Conservation (phyloP, 2,888 invertebrate genomes). For the Melangyna quadrimaculata region DNA sequence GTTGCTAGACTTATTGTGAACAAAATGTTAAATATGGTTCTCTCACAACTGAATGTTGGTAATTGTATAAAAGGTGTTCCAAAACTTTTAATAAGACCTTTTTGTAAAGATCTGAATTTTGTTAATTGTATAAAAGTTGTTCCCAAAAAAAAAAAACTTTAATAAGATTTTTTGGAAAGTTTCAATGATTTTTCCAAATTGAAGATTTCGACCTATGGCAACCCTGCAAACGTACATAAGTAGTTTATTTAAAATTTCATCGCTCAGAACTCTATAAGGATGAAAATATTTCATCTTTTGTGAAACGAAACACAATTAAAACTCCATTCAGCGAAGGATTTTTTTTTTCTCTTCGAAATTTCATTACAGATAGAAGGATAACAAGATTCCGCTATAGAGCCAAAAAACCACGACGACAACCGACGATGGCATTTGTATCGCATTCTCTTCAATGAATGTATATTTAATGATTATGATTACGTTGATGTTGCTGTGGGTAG, state of each 20-base stretch:
- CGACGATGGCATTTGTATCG: constrained; percentile 2
- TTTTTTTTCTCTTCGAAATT: constrained; percentile 45
- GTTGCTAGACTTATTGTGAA: background rate
- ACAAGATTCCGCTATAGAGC: constrained; percentile 64
- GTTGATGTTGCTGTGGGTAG: constrained; percentile 43
- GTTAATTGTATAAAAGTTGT: too few species aligned
- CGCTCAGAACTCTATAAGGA: background rate
- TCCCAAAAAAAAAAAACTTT: too few species aligned
- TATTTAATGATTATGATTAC: constrained; percentile 69
- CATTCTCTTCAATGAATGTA: constrained; percentile 29
- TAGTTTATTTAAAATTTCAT: constrained; percentile 43
- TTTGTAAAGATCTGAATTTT: background rate
- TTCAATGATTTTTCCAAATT: too few species aligned
- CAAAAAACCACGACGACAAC: constrained; percentile 38
- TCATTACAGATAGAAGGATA: constrained; percentile 69
- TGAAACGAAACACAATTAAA: constrained; percentile 22
- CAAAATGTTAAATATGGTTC: too few species aligned
- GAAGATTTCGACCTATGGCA: background rate
- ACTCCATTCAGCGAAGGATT: constrained; percentile 28
- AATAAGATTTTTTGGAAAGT: background rate
- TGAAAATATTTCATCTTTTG: constrained; percentile 1
- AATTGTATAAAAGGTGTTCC: background rate
- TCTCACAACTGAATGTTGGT: background rate
- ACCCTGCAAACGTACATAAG: background rate
- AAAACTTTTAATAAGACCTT: background rate